phyloP scores from a whole-genome alignment of 2,888 invertebrate species.

The Biston stratarius region DNA sequence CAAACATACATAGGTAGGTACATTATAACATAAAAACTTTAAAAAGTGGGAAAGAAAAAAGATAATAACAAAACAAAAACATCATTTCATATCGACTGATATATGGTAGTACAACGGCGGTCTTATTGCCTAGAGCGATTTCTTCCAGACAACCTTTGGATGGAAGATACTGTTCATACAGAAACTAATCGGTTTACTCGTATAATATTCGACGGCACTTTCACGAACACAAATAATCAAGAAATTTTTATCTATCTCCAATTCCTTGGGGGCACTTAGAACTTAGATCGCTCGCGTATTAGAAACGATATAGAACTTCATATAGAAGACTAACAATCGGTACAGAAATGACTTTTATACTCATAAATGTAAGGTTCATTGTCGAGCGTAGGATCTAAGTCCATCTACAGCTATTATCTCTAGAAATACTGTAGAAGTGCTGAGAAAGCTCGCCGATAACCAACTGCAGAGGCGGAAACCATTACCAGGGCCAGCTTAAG shows the following conservation, averaged over 20 bases:
- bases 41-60: too few species aligned
- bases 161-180: too few species aligned
- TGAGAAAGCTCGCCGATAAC: slow-evolving; percentile 12
- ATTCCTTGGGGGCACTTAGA: slow-evolving; percentile 24
- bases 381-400: slow-evolving; percentile 9
- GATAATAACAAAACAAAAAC: too few species aligned
- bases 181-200: too few species aligned
- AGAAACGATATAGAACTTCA: slow-evolving; percentile 26
- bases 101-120: too few species aligned
- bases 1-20: too few species aligned
- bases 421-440: slow-evolving; percentile 8
- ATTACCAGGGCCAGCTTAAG: not conserved
- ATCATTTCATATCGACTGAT: too few species aligned
- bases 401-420: slow-evolving; percentile 31
- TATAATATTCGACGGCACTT: not conserved
- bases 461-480: slow-evolving; percentile 5
- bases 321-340: not conserved
- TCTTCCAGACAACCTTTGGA: too few species aligned
- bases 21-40: too few species aligned
- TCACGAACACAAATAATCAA: slow-evolving; percentile 20
- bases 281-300: slow-evolving; percentile 30
- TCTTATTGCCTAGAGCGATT: too few species aligned
- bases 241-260: slow-evolving; percentile 14
- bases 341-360: slow-evolving; percentile 21
- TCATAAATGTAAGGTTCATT: slow-evolving; percentile 5